phyloP scores from a whole-genome alignment of 2,888 invertebrate genomes.

The Ashinkailepas kermadecensis region DNA sequence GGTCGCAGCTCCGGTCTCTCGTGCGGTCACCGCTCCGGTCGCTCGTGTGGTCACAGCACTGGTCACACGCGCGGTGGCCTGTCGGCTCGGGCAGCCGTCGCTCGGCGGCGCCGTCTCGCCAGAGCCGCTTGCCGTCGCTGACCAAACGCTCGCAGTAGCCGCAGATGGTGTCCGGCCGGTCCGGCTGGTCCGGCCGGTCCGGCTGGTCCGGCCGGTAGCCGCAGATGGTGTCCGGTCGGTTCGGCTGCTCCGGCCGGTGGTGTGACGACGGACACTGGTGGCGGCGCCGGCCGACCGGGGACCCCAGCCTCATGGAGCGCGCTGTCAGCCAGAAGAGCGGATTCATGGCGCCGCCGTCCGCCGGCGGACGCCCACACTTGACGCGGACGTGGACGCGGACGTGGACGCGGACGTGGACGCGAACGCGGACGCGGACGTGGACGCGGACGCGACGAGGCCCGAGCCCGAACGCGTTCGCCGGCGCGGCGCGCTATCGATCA shows the following conservation, averaged over 20 bases:
- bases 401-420: too few species aligned
- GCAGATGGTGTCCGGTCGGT: too few species aligned
- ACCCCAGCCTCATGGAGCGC: background rate
- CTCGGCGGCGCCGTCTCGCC: background rate
- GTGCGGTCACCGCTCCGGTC: too few species aligned
- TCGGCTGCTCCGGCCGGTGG: background rate
- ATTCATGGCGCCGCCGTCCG: background rate
- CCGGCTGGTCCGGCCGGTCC: background rate
- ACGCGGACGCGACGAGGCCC: too few species aligned
- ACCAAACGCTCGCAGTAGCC: background rate
- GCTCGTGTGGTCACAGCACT: background rate
- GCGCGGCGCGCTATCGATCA: too few species aligned
- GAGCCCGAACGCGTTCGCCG: too few species aligned
- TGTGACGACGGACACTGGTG: too few species aligned
- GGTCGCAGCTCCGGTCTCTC: too few species aligned
- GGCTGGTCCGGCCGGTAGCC: too few species aligned
- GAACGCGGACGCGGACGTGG: too few species aligned
- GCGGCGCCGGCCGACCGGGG: background rate
- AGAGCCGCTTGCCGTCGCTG: background rate
- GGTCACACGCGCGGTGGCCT: background rate
- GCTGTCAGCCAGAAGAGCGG: background rate
- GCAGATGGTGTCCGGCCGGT: background rate
- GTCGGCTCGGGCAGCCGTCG: background rate
- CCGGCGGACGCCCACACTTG: too few species aligned
- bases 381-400: too few species aligned